Conservation (phyloP, 2,797 vertebrate genomes). For the Odontamblyopus lacepedii region DNA sequence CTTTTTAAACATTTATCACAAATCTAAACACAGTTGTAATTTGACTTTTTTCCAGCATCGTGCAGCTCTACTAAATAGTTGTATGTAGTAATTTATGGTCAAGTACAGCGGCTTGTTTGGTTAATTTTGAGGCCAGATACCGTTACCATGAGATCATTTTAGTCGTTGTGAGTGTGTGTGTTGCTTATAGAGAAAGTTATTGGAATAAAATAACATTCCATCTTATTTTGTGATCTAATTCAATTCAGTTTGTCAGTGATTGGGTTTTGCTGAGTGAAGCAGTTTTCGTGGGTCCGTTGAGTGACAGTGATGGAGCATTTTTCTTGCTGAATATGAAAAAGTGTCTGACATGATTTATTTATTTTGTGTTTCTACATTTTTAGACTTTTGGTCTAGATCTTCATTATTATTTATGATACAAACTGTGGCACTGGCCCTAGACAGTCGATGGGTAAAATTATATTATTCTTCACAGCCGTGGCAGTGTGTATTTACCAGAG, state of each 20-base stretch:
- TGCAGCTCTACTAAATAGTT: no score
- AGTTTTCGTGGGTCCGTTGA: conserved; percentile 40
- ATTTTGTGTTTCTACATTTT: conserved; percentile 9
- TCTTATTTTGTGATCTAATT: conserved; percentile 42
- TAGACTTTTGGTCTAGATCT: conserved; percentile 6
- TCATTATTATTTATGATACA: background rate
- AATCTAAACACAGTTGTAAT: no score
- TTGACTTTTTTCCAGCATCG: no score
- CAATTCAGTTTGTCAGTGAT: conserved; percentile 34
- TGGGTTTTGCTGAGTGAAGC: conserved; percentile 46
- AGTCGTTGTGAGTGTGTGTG: conserved; percentile 11
- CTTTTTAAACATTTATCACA: no score
- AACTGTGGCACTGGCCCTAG: background rate
- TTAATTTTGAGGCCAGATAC: no score
- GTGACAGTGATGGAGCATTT: conserved; percentile 45
- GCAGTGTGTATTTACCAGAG: no score
- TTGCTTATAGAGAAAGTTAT: conserved; percentile 9
- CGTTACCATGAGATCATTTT: background rate
- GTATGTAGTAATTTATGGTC: no score
- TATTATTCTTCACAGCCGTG: no score
- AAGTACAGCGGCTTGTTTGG: no score
- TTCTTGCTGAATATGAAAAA: conserved; percentile 34
- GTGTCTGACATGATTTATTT: conserved; percentile 26
- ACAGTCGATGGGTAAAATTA: conserved; percentile 14
- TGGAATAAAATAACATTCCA: conserved; percentile 33